phyloP scores from a whole-genome alignment of 2,888 invertebrate species.

The Lasioglossum oenotherae region DNA sequence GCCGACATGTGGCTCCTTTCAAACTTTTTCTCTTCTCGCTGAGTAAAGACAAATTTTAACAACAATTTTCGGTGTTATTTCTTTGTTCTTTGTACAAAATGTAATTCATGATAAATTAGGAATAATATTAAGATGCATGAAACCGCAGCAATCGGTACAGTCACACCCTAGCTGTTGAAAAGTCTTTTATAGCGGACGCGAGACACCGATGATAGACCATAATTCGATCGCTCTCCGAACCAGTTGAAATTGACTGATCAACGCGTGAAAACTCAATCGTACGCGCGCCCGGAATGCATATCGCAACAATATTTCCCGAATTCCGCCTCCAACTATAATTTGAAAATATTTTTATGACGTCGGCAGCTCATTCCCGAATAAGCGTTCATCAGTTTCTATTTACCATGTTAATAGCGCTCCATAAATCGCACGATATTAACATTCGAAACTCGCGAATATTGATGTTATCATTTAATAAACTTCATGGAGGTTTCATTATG shows the following conservation, averaged over 20 bases:
- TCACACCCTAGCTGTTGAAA: background rate
- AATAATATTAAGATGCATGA: too few species aligned
- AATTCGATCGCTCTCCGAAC: background rate
- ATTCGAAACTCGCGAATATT: background rate
- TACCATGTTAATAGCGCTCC: background rate
- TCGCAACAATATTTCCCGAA: background rate
- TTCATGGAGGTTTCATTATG: background rate
- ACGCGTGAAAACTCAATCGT: background rate
- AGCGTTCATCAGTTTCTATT: conserved; percentile 5
- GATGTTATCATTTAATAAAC: background rate
- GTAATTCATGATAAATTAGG: too few species aligned
- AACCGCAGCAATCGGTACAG: too few species aligned
- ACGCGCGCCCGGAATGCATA: background rate
- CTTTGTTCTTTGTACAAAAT: too few species aligned
- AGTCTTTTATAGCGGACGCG: background rate
- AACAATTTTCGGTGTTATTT: too few species aligned
- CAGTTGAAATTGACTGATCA: background rate
- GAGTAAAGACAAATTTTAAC: too few species aligned
- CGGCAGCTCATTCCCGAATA: background rate
- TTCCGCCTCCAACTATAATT: background rate
- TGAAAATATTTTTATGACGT: background rate
- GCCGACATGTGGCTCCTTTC: too few species aligned
- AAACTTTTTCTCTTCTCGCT: too few species aligned
- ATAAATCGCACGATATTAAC: background rate
- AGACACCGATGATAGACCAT: background rate